A percentile compares a stretch with the other conserved stretches of the same genome.
Conservation (phyloP, 2,888 invertebrate species). For the Conchocele bisecta region DNA sequence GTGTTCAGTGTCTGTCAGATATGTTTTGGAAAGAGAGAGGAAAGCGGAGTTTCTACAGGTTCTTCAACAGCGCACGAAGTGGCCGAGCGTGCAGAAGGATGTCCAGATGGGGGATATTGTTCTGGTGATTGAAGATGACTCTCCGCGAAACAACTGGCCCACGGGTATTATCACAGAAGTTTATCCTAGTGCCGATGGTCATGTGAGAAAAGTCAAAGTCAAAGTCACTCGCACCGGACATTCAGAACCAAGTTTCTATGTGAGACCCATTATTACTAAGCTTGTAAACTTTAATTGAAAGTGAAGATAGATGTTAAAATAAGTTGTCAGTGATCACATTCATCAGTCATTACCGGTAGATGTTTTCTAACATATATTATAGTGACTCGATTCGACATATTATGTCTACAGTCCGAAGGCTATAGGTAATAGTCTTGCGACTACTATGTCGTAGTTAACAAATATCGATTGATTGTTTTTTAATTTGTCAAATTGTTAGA, state of each 20-base stretch:
- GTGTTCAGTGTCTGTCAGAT: constrained; percentile 14
- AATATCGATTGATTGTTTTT: too few species aligned
- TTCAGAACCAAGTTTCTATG: neutral
- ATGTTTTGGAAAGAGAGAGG: constrained; percentile 14
- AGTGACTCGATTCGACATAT: too few species aligned
- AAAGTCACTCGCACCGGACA: neutral
- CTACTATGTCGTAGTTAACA: too few species aligned
- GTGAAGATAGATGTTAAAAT: constrained; percentile 5
- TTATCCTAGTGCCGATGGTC: constrained; percentile 3
- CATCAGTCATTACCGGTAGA: too few species aligned
- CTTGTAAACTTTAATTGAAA: constrained; percentile 8
- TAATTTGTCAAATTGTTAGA: too few species aligned
- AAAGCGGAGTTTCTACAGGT: constrained; percentile 2
- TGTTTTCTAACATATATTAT: too few species aligned
- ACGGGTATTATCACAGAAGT: constrained; percentile 8
- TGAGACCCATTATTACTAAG: constrained; percentile 9
- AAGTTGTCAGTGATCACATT: too few species aligned
- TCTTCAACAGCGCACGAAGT: constrained; percentile 15
- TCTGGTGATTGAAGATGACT: constrained; percentile 6
- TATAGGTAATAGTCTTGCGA: too few species aligned
- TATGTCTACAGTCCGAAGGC: too few species aligned
- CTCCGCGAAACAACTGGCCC: constrained; percentile 11
- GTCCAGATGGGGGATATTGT: constrained; percentile 9
- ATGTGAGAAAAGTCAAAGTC: constrained; percentile 7
- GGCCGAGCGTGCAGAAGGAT: neutral